A percentile compares a stretch with the other conserved stretches of the same genome.
Evolutionary conservation across 2,888 invertebrate genomes (phyloP).

Genomic region (Synanthedon formicaeformis): DNA sequence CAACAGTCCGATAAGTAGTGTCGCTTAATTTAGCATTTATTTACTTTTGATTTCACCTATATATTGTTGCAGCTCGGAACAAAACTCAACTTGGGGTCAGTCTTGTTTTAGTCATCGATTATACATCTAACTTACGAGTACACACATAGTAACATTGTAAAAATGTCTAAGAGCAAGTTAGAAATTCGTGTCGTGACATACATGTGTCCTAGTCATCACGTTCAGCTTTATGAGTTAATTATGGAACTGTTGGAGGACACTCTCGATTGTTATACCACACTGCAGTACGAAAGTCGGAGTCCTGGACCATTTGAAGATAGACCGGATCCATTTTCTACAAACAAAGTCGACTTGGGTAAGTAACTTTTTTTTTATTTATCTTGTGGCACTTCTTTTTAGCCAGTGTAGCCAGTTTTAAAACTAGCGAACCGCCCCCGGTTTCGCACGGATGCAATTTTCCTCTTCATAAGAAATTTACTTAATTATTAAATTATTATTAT

Average conservation of each 20-base stretch:
- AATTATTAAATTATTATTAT: no score
- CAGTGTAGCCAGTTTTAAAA: no score
- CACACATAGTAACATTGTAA: not conserved
- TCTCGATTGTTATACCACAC: conserved; percentile 52
- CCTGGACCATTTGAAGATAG: conserved; percentile 61
- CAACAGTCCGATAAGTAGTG: no score
- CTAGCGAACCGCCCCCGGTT: no score
- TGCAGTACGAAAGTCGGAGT: conserved; percentile 72
- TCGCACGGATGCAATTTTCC: no score
- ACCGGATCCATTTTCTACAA: conserved; percentile 65
- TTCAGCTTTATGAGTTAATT: conserved; percentile 70
- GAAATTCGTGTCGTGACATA: conserved; percentile 71
- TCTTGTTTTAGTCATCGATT: not conserved
- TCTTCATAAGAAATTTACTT: no score
- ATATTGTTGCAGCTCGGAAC: not conserved
- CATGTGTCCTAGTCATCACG: conserved; percentile 73
- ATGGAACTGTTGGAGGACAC: conserved; percentile 66
- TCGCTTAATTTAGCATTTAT: no score
- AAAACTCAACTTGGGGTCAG: not conserved
- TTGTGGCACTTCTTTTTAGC: no score
- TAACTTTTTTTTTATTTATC: conserved; percentile 2
- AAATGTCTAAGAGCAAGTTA: conserved; percentile 39
- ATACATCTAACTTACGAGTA: not conserved
- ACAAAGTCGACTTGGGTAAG: conserved; percentile 72
- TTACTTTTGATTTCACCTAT: no score